Evolutionary conservation across 2,113 vertebrate genomes (phyloP), one percentile per base, ranked within the genome.

Genomic region (Aphelocoma coerulescens): DNA sequence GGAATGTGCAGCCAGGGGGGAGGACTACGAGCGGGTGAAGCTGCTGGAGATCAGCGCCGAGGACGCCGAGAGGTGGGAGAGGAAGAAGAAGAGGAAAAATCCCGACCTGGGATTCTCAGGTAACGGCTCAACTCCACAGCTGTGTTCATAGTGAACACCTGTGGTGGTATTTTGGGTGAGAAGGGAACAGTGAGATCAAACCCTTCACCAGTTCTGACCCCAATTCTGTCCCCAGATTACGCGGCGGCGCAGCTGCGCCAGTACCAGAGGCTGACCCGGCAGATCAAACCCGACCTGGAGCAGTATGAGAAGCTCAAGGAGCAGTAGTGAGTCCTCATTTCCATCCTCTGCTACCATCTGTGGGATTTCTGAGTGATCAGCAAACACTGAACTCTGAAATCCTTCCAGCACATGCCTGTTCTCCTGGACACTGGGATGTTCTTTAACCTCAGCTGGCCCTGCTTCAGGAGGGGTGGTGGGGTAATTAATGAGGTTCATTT

Each of bases 61-160:
- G 57, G 99, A 99, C 8, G 99, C 99, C 0, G 99, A 99, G n/a
- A 97, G 99, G 4, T 99, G 99, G 99, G 99, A 99, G 89, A 99
- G 98, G 89, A 99, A 99, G 87, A 99, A 98, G 74, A 99, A 98
- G 97, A 99, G 97, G 97, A 99, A 98, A 79, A 99, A 99, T 51
- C 99, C 99, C 1, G 99, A 99, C 73, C 97, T 98, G 8, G 99
- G 99, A 2, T 99, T 99, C 97, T 99, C 99, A 98, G 99, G 99
- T 99, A 67, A 37, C 0, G 10, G 20, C 9, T 62, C 15, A 13
- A 9, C 23, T 20, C 0, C 0, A 0, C 9, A 11, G 26, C 6
- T 3, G 3, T 3, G 22, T 7, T 32, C 0, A 0, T 3, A 5
- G 3, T 0, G 2, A 49, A 4, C 13, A 0, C 4, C n/a, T 26